A percentile compares a stretch with the other conserved stretches of the same genome.
Conservation (phyloP, 2,797 vertebrate genomes). For the Hypotaenidia philippensis region DNA sequence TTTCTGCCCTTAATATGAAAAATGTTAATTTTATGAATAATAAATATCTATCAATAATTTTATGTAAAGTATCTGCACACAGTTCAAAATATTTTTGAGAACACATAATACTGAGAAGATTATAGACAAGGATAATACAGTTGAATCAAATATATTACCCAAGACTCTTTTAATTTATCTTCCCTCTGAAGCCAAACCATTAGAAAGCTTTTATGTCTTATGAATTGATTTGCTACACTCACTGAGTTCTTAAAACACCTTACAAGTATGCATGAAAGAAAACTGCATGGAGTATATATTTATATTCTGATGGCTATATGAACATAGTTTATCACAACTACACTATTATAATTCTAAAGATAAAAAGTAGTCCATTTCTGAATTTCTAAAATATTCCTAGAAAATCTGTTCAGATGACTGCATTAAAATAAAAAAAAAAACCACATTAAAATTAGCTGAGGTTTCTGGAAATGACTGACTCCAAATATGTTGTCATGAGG, state of each 20-base stretch:
- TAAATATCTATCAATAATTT: neutral
- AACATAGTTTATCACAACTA: neutral
- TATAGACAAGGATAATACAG: neutral
- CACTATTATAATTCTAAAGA: neutral
- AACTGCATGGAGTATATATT: neutral
- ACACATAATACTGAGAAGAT: neutral
- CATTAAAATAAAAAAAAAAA: too few species aligned
- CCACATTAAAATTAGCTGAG: neutral
- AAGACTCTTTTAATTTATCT: neutral
- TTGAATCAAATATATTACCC: neutral
- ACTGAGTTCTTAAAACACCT: neutral
- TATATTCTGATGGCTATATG: neutral
- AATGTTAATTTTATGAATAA: neutral
- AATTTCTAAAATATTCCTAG: neutral
- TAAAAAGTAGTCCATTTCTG: neutral
- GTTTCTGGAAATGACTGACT: neutral
- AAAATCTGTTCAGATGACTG: neutral
- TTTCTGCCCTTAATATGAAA: neutral
- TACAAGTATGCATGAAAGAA: neutral
- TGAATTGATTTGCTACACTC: neutral
- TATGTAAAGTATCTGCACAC: neutral
- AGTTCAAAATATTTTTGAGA: neutral
- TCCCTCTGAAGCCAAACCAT: neutral
- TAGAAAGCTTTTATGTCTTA: neutral
- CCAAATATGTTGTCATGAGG: neutral